phyloP scores from a whole-genome alignment of 2,113 vertebrate species.

The Corynorhinus townsendii region DNA sequence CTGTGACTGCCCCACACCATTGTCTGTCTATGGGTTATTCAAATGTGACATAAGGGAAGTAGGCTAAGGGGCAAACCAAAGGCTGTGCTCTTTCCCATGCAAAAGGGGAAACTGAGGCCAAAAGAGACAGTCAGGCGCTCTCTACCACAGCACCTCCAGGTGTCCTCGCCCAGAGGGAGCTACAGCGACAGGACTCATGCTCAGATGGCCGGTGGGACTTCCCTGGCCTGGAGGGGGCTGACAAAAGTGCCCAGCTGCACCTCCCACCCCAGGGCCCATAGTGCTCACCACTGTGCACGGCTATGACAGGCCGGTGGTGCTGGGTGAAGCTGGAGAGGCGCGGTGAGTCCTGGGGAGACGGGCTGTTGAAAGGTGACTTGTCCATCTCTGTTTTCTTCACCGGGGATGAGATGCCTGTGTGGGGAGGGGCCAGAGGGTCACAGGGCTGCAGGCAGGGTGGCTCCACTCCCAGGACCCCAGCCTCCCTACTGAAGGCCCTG shows the following conservation, averaged over 20 bases:
- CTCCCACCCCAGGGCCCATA: fast-evolving
- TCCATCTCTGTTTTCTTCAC: conserved; percentile 98
- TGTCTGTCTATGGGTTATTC: not conserved
- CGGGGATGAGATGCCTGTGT: conserved; percentile 91
- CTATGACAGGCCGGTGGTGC: conserved; percentile 97
- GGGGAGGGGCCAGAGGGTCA: not conserved
- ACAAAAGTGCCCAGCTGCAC: fast-evolving
- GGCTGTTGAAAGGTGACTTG: conserved; percentile 90
- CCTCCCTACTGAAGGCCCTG: fast-evolving
- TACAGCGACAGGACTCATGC: fast-evolving
- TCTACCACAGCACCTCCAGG: not conserved
- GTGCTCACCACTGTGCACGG: conserved; percentile 95
- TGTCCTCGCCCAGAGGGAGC: not conserved
- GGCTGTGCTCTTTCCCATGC: too few relatives aligned
- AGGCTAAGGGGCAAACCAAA: not conserved
- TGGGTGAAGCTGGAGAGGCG: conserved; percentile 95
- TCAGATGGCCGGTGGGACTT: not conserved
- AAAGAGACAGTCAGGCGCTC: fast-evolving
- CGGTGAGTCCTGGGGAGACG: conserved; percentile 94
- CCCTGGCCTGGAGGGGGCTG: fast-evolving
- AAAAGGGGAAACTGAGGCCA: not conserved
- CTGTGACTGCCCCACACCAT: fast-evolving
- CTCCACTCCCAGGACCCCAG: not conserved
- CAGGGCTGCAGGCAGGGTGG: not conserved
- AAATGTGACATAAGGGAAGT: too few relatives aligned